Conservation (phyloP, 1,140 invertebrate species). For the Anoplophora glabripennis region DNA sequence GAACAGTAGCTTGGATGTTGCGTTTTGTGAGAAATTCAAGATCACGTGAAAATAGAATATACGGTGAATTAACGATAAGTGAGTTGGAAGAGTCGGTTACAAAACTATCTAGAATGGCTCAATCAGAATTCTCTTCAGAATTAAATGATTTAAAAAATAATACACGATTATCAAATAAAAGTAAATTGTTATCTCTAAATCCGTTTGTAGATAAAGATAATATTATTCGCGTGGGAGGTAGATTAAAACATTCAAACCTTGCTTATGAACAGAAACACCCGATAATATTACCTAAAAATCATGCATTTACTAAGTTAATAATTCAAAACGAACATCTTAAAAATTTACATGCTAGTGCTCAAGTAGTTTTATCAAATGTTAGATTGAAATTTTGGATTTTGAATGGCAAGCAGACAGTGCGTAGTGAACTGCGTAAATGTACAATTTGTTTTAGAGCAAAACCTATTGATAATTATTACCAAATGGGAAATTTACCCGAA, state of each 20-base stretch:
- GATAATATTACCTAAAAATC: conserved; percentile 25
- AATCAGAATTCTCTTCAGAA: too few species aligned
- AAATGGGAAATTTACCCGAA: conserved; percentile 44
- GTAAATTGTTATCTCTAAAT: conserved; percentile 27
- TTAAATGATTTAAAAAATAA: too few species aligned
- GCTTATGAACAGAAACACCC: conserved; percentile 25
- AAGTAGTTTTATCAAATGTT: conserved; percentile 16
- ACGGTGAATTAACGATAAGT: too few species aligned
- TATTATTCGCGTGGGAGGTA: conserved; percentile 46
- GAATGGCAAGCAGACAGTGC: conserved; percentile 14
- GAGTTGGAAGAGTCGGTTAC: too few species aligned
- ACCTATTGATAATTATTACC: conserved; percentile 18
- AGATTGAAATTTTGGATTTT: conserved; percentile 23
- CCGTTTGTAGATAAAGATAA: conserved; percentile 46
- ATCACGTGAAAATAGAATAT: background rate
- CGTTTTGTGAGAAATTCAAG: background rate
- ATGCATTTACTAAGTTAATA: conserved; percentile 25
- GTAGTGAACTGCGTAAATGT: conserved; percentile 15
- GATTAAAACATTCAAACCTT: conserved; percentile 32
- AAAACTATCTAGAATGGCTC: too few species aligned
- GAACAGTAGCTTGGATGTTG: background rate
- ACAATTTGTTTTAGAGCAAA: conserved; percentile 15
- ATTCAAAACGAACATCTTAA: conserved; percentile 22
- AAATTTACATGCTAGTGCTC: conserved; percentile 16
- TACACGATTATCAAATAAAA: background rate